Evolutionary conservation across 2,888 invertebrate species (phyloP), one percentile per base, ranked within the genome.

Genomic region (Limenitis camilla): DNA sequence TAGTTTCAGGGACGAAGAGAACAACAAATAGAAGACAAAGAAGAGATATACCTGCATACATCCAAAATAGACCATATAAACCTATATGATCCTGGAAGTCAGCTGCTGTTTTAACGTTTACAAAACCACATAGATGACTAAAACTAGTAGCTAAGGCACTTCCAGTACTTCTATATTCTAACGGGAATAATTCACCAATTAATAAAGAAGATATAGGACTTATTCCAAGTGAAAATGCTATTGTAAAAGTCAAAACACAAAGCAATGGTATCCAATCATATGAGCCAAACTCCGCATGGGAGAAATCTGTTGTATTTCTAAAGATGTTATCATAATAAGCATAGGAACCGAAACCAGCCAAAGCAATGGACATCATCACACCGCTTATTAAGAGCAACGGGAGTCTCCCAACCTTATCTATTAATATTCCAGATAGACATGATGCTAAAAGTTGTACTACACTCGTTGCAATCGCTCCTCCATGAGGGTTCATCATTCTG

Each of bases 1-100:
- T 96, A 6, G 97, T 97, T 82, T 97, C 96, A 1, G 96, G 96
- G 4, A 97, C 94, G 68, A 92, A 93, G 58, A 93, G 90, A 9
- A 94, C 92, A 1, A 96, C 94, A 78, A 96, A 96, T 61, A 94
- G 89, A 7, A 96, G 87, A 52, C 95, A 94, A 52, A 93, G 86
- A 0, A 95, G 91, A 4, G 96, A 93, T 60, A 95, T 91, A 1
- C 91, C 92, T 0, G 95, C 93, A 72, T 96, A 97, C 65, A 96
- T 82, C 94, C 95, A 96, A 74, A 96, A 97, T 1, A 95, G 91
- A 6, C 95, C 96, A 73, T 94, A 91, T 19, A 94, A 74, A 0
- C 94, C 94, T 55, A 95, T 88, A 53, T 90, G 80, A 71, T 92
- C 85, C 62, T 93, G 91, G 70, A 95, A 92, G 76, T 94, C 94